A percentile compares a stretch with the other conserved stretches of the same genome.
phyloP scores from a whole-genome alignment of 2,113 vertebrate genomes.

The Zosterops borbonicus region DNA sequence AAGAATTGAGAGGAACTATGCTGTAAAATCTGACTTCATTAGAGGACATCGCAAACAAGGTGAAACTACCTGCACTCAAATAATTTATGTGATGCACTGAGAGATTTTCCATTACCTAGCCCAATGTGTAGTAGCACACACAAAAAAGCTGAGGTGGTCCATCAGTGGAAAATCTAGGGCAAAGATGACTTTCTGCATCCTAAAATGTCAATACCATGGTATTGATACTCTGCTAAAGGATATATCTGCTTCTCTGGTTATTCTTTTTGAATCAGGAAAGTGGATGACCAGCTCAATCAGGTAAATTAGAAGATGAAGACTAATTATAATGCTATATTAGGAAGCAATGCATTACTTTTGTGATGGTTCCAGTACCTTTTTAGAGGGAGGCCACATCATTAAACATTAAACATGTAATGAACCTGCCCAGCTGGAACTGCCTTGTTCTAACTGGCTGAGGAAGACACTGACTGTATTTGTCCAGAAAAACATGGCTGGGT shows the following conservation, averaged over 20 bases:
- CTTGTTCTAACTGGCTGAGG: not conserved
- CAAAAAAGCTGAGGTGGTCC: not conserved
- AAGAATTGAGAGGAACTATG: not conserved
- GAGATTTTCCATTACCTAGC: not conserved
- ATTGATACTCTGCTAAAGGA: not conserved
- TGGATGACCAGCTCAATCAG: not conserved
- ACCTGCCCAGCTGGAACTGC: not conserved
- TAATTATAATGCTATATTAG: not conserved
- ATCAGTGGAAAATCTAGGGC: not conserved
- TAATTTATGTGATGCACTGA: not conserved
- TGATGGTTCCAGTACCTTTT: not conserved
- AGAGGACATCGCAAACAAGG: not conserved
- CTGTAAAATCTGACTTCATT: not conserved
- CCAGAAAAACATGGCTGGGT: not conserved
- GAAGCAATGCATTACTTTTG: not conserved
- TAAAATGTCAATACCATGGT: not conserved
- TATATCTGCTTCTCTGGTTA: not conserved
- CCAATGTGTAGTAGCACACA: not conserved
- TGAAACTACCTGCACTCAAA: not conserved
- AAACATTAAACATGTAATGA: not conserved
- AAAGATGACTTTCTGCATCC: not conserved
- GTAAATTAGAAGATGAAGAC: not conserved
- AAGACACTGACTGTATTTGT: not conserved
- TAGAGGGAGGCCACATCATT: not conserved
- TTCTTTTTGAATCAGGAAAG: not conserved